Percentiles rank a stretch among this genome's conserved stretches.
Evolutionary conservation across 2,113 vertebrate genomes (phyloP).

Genomic region (Micronycteris hirsuta): DNA sequence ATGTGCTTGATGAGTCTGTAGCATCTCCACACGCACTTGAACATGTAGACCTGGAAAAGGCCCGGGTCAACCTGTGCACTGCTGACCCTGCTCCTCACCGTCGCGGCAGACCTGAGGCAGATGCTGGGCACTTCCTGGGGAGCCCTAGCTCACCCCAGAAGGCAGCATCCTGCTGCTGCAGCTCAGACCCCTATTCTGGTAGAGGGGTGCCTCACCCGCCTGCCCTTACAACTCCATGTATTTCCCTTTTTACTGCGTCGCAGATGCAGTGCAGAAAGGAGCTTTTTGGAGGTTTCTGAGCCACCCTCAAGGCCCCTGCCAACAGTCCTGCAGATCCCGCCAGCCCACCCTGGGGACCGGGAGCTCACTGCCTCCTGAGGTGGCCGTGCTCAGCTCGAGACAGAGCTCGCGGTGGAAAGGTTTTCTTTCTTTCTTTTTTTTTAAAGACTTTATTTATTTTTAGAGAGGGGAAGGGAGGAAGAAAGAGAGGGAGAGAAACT

Average conservation of each 20-base stretch:
- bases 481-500: too few relatives aligned
- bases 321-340: not conserved
- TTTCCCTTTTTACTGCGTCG: too few relatives aligned
- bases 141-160: not conserved
- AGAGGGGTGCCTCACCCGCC: not conserved
- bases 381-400: not conserved
- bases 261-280: not conserved
- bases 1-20: slow-evolving; percentile 72
- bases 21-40: slow-evolving; percentile 81
- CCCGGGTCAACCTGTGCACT: not conserved
- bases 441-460: too few relatives aligned
- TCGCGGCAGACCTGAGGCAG: not conserved
- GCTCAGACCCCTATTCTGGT: not conserved
- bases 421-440: not conserved
- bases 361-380: not conserved
- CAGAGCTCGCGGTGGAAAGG: not conserved
- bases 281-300: not conserved
- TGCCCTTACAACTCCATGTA: rapidly evolving
- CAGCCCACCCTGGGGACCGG: rapidly evolving
- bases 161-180: not conserved
- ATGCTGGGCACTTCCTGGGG: rapidly evolving
- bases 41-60: slow-evolving; percentile 78
- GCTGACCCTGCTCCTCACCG: rapidly evolving
- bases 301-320: not conserved
- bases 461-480: too few relatives aligned